Conservation (phyloP, 1,140 invertebrate species). For the Pantala flavescens region DNA sequence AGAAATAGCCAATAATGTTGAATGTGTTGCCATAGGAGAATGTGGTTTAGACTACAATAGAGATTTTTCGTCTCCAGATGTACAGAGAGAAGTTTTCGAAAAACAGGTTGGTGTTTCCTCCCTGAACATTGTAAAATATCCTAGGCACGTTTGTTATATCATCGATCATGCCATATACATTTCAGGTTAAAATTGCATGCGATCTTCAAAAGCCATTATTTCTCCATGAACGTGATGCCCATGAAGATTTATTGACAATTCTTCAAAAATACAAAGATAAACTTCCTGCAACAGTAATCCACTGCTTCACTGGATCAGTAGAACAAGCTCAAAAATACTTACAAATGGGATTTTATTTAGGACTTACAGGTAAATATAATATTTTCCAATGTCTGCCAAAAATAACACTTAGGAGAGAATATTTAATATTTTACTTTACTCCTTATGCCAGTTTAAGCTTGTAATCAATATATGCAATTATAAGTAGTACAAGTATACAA, state of each 20-base stretch:
- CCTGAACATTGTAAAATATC: too few relatives aligned
- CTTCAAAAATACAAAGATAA: constrained; percentile 41
- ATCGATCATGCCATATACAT: constrained; percentile 20
- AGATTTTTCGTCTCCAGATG: constrained; percentile 81
- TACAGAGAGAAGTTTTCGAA: constrained; percentile 78
- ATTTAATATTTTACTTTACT: too few relatives aligned
- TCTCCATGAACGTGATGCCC: constrained; percentile 84
- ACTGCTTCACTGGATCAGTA: constrained; percentile 84
- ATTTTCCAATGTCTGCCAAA: too few relatives aligned
- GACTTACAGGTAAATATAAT: constrained; percentile 54
- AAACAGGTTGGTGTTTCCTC: constrained; percentile 59
- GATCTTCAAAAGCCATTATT: constrained; percentile 79
- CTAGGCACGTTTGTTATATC: neutral
- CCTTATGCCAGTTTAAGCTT: too few relatives aligned
- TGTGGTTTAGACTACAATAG: constrained; percentile 91
- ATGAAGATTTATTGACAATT: constrained; percentile 60
- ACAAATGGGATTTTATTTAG: constrained; percentile 78
- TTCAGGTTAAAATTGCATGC: constrained; percentile 72
- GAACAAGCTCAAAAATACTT: constrained; percentile 77
- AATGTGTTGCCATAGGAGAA: constrained; percentile 89
- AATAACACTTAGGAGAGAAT: too few relatives aligned
- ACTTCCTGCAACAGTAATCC: constrained; percentile 73
- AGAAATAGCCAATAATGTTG: constrained; percentile 62
- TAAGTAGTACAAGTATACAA: too few relatives aligned
- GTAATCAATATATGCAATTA: too few relatives aligned